Percentiles rank a stretch among this genome's conserved stretches.
phyloP scores from a whole-genome alignment of 2,888 invertebrate genomes.

The Chouioia cunea region DNA sequence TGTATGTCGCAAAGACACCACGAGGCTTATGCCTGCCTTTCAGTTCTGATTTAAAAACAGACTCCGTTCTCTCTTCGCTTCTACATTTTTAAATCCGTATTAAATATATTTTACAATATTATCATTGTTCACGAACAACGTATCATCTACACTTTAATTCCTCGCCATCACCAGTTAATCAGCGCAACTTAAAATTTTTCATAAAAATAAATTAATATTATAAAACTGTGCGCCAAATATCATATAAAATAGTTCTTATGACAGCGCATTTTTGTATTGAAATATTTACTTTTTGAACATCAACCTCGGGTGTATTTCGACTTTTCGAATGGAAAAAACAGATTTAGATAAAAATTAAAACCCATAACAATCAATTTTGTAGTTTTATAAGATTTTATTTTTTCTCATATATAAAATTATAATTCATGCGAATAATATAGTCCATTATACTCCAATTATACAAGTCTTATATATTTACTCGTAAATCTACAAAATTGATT shows the following conservation, averaged over 20 bases:
- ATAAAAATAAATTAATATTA: constrained; percentile 37
- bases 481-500: constrained; percentile 49
- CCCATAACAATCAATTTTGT: constrained; percentile 43
- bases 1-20: constrained; percentile 51
- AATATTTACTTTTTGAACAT: constrained; percentile 6
- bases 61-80: constrained; percentile 51
- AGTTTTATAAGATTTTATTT: constrained; percentile 46
- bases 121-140: constrained; percentile 67
- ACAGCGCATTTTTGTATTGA: constrained; percentile 21
- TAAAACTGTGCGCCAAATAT: constrained; percentile 35
- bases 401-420: constrained; percentile 41
- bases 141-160: constrained; percentile 63
- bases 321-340: constrained; percentile 20
- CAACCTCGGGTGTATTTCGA: constrained; percentile 43
- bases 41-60: constrained; percentile 62
- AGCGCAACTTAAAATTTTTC: constrained; percentile 50
- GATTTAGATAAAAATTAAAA: constrained; percentile 31
- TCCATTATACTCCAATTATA: constrained; percentile 34
- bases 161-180: constrained; percentile 58
- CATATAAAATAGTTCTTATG: constrained; percentile 41
- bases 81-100: constrained; percentile 62
- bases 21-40: constrained; percentile 49
- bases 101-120: constrained; percentile 69
- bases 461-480: constrained; percentile 41
- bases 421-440: constrained; percentile 38